Evolutionary conservation across 1,140 invertebrate genomes (phyloP).

Genomic region (Rhagoletis pomonella): DNA sequence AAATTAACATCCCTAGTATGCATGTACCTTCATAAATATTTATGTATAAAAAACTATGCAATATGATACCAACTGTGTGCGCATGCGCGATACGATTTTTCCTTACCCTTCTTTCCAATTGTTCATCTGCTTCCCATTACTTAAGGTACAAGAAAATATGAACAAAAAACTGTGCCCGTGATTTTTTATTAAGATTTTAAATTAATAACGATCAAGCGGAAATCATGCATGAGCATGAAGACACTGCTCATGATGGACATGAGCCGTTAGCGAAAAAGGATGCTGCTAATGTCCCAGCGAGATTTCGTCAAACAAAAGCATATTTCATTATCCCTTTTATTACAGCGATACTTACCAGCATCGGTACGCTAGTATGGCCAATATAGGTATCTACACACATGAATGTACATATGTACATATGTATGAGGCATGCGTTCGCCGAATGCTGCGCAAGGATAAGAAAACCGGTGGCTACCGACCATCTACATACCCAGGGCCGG

Average conservation of each 20-base stretch:
- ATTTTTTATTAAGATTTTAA: conserved; percentile 58
- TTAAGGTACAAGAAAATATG: background rate
- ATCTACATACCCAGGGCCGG: background rate
- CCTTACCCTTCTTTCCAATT: conserved; percentile 14
- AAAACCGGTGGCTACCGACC: background rate
- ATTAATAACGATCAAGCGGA: conserved; percentile 56
- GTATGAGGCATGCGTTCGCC: background rate
- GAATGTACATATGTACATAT: background rate
- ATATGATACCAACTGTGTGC: conserved; percentile 52
- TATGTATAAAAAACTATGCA: conserved; percentile 10
- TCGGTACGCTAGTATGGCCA: conserved; percentile 28
- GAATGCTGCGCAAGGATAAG: conserved; percentile 29
- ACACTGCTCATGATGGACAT: conserved; percentile 54
- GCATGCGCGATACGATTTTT: conserved; percentile 53
- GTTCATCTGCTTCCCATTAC: conserved; percentile 42
- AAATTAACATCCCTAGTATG: too few species aligned
- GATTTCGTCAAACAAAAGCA: conserved; percentile 45
- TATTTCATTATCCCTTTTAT: conserved; percentile 51
- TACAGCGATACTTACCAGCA: conserved; percentile 35
- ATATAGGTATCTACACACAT: background rate
- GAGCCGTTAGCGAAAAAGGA: conserved; percentile 53
- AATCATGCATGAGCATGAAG: conserved; percentile 37
- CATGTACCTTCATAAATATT: background rate
- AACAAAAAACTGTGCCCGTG: conserved; percentile 19
- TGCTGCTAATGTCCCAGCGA: conserved; percentile 56